These are phyloP conservation scores for Drosophila glabriapex DNA, from an alignment of 2,888 invertebrate genomes.

Conservation along the genomic window DNA sequence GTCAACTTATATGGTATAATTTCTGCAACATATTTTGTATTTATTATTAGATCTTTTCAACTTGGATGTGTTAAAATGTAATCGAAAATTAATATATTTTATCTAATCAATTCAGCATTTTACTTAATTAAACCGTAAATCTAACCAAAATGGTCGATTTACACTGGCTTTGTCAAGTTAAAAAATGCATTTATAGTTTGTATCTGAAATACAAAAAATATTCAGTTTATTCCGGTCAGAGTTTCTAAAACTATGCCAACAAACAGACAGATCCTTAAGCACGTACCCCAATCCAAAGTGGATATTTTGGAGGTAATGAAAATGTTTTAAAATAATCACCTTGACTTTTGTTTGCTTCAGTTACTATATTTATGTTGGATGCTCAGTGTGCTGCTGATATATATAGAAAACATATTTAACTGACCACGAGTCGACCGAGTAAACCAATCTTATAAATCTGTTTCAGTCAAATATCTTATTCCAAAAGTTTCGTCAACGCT, in stretches of 20 bases:
- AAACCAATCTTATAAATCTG: constrained; percentile 17
- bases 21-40: neutral
- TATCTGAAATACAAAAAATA: neutral
- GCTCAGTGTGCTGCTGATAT: neutral
- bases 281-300: neutral
- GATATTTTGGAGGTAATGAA: neutral
- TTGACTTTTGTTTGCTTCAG: neutral
- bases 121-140: neutral
- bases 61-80: rapidly evolving
- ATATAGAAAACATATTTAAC: neutral
- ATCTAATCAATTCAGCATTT: neutral
- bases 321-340: neutral
- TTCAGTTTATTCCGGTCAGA: neutral
- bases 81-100: neutral
- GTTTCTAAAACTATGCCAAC: neutral
- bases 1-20: neutral
- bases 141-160: neutral
- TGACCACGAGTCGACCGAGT: neutral
- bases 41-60: neutral
- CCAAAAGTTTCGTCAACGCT: constrained; percentile 30
- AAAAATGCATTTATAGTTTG: neutral
- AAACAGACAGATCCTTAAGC: neutral
- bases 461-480: constrained; percentile 19
- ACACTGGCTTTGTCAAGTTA: rapidly evolving
- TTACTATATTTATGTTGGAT: neutral